Percentiles rank a stretch among this genome's conserved stretches.
These are phyloP conservation scores for Antheraea assamensis DNA, from an alignment of 2,888 invertebrate species.

Conservation along the genomic window DNA sequence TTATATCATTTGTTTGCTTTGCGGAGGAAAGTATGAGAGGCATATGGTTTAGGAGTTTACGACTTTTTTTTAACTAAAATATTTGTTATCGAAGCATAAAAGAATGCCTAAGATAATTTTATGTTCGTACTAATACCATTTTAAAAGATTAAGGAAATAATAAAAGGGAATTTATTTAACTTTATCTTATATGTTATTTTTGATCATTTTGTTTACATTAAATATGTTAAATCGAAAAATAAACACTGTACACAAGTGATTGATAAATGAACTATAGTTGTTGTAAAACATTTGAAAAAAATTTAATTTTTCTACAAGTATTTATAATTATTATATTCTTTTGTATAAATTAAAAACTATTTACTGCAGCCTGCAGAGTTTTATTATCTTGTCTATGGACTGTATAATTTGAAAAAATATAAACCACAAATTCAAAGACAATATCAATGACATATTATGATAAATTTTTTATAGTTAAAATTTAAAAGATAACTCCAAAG, in stretches of 20 bases:
- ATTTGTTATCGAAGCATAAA: not conserved
- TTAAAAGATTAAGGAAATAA: not conserved
- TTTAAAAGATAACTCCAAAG: not conserved
- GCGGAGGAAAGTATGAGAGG: slow-evolving; percentile 57
- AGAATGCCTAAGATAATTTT: slow-evolving; percentile 1
- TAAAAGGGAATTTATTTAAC: not conserved
- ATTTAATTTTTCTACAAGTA: not conserved
- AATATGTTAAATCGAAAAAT: not conserved
- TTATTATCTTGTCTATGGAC: not conserved
- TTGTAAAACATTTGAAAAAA: not conserved
- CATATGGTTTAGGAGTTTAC: slow-evolving; percentile 42
- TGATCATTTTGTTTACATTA: not conserved
- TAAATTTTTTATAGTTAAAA: too few species aligned
- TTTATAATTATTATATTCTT: not conserved
- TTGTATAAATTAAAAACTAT: not conserved
- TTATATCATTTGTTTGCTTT: slow-evolving; percentile 72
- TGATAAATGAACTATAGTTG: not conserved
- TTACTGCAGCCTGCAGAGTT: not conserved
- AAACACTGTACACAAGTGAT: not conserved
- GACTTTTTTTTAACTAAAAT: slow-evolving; percentile 7
- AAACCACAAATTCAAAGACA: not conserved
- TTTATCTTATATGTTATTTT: not conserved
- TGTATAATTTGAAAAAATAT: not conserved
- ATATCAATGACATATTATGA: not conserved
- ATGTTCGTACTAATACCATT: not conserved